These are phyloP conservation scores for Miichthys miiuy DNA, from an alignment of 2,797 vertebrate species.

Conservation along the genomic window DNA sequence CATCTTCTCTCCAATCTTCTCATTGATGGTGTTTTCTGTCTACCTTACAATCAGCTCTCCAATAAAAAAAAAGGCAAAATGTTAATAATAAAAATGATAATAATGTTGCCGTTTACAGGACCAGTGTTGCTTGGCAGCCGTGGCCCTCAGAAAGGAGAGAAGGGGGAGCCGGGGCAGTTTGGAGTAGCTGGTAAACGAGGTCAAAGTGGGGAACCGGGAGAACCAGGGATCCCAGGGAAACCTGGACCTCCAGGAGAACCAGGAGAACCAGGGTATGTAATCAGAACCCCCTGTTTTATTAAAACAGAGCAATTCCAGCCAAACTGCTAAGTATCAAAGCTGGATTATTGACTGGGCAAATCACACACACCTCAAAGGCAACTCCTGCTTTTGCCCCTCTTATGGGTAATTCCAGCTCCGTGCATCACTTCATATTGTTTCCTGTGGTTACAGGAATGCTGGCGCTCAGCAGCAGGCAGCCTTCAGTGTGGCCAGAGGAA, in stretches of 20 bases:
- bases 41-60: too few species aligned
- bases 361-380: too few species aligned
- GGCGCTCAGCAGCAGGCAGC: slow-evolving; percentile 46
- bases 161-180: slow-evolving; percentile 23
- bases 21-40: too few species aligned
- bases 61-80: too few species aligned
- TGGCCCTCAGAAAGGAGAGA: slow-evolving; percentile 35
- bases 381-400: too few species aligned
- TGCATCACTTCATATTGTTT: not conserved
- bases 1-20: too few species aligned
- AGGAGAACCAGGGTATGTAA: slow-evolving; percentile 61
- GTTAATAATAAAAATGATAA: too few species aligned
- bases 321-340: too few species aligned
- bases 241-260: slow-evolving; percentile 36
- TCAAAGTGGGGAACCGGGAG: slow-evolving; percentile 44
- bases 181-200: slow-evolving; percentile 68
- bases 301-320: too few species aligned
- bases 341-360: too few species aligned
- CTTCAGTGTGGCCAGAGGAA: slow-evolving; percentile 71
- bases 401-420: not conserved
- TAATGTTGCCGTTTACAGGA: slow-evolving; percentile 34
- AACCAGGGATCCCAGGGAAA: not conserved
- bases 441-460: slow-evolving; percentile 20
- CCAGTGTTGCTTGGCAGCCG: rapidly evolving
- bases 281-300: not conserved